Evolutionary conservation across 2,888 invertebrate genomes (phyloP), one percentile per base, ranked within the genome.

Genomic region (Antheraea assamensis): DNA sequence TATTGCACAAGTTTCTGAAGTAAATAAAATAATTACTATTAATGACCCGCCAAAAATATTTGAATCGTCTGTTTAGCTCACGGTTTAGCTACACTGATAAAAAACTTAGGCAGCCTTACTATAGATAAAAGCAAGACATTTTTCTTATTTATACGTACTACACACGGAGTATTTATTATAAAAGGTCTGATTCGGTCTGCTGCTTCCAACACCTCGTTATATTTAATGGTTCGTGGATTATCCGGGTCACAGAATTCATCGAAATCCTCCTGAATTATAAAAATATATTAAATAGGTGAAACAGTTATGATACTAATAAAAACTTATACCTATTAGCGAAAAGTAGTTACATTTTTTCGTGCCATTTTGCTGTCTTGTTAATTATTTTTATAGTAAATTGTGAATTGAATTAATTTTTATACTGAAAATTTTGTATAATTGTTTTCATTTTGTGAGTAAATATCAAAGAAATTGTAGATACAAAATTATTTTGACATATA

Each of bases 201-300:
- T 35, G 94, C 91, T 0, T 86, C 85, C 30, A 86, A 61, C 5
- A 92, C 82, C 21, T 91, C 88, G 10, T 89, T 85, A 76, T 85
- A 87, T 71, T 84, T 86, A 21, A 94, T 78, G 3, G 77, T 74
- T 76, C 75, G 85, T 4, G 94, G 94, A 74, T 90, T 88, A 10
- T 91, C 90, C 24, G 92, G 93, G 76, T 93, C 92, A 78, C 94
- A 90, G 75, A 81, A 85, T 78, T 91, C 91, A 76, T 94, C 94
- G 75, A 87, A 90, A 79, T 93, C 92, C 77, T 92, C 93, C 94
- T 94, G 75, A 81, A 76, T 71, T 52, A 72, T 71, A 71, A 73
- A 49, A 75, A 3, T 2, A 24, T 5, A 58, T 68, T 31, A 21
- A 58, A 35, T 71, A n/a, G n/a, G 21, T 47, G 4, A 42, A 52